Evolutionary conservation across 2,113 vertebrate species (phyloP).

Genomic region (Calyptomena viridis): DNA sequence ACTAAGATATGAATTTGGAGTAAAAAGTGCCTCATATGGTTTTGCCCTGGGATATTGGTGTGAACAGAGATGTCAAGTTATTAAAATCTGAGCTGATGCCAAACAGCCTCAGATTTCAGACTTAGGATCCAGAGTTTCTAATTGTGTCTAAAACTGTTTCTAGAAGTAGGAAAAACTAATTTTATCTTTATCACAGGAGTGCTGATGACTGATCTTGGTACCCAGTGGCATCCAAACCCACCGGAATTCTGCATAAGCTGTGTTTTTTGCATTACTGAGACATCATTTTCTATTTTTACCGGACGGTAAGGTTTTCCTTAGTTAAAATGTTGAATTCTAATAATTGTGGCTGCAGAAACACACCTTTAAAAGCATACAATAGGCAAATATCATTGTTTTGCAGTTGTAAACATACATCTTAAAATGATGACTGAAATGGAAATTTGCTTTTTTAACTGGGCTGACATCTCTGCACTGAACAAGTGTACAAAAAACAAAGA

Average conservation of each 20-base stretch:
- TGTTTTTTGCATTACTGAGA: background rate
- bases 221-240: background rate
- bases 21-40: background rate
- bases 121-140: slow-evolving; percentile 9
- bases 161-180: background rate
- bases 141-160: background rate
- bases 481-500: background rate
- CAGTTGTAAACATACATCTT: background rate
- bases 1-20: background rate
- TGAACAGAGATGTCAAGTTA: slow-evolving; percentile 38
- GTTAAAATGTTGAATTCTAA: background rate
- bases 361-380: background rate
- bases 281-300: background rate
- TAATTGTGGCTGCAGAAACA: background rate
- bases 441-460: background rate
- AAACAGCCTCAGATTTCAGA: slow-evolving; percentile 18
- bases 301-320: background rate
- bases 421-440: background rate
- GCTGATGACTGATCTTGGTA: background rate
- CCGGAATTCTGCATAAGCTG: background rate
- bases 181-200: background rate
- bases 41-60: slow-evolving; percentile 29
- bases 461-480: background rate
- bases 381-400: background rate
- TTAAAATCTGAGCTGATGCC: background rate